Evolutionary conservation across 2,113 vertebrate genomes (phyloP).

Genomic region (Electrona antarctica): DNA sequence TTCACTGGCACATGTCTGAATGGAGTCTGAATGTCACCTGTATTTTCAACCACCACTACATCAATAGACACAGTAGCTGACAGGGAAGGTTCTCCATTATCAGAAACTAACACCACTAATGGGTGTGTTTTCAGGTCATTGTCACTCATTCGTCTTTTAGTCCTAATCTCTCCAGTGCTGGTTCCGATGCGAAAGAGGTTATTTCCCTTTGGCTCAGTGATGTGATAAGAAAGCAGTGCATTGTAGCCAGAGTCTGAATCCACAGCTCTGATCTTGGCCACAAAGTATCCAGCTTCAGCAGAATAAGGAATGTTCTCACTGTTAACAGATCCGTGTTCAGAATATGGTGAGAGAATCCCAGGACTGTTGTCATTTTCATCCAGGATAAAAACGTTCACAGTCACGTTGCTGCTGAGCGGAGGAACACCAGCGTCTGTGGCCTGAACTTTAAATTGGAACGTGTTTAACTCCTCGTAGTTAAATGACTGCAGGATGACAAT

Average conservation of each 20-base stretch:
- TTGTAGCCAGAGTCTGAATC: constrained; percentile 72
- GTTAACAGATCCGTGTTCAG: constrained; percentile 74
- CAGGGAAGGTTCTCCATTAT: constrained; percentile 79
- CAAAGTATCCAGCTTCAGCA: constrained; percentile 79
- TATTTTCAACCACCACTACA: constrained; percentile 79
- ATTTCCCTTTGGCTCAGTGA: constrained; percentile 58
- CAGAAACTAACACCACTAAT: constrained; percentile 80
- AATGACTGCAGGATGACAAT: constrained; percentile 81
- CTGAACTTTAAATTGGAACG: constrained; percentile 82
- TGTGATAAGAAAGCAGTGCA: constrained; percentile 65
- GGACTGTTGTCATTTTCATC: constrained; percentile 87
- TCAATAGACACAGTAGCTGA: constrained; percentile 80
- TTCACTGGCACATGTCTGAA: constrained; percentile 75
- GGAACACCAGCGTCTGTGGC: constrained; percentile 84
- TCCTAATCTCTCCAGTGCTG: constrained; percentile 65
- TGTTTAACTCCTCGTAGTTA: constrained; percentile 85
- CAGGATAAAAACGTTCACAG: constrained; percentile 81
- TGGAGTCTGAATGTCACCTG: constrained; percentile 75
- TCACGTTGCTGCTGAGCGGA: constrained; percentile 76
- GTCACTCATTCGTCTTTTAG: constrained; percentile 76
- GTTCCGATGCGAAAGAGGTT: constrained; percentile 67
- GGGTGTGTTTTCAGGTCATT: constrained; percentile 80
- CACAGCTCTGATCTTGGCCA: constrained; percentile 66
- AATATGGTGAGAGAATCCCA: constrained; percentile 77
- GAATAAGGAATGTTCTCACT: constrained; percentile 79